Percentiles rank a stretch among this genome's conserved stretches.
Conservation (phyloP, 2,888 invertebrate species). For the Calliscelio sp. region DNA sequence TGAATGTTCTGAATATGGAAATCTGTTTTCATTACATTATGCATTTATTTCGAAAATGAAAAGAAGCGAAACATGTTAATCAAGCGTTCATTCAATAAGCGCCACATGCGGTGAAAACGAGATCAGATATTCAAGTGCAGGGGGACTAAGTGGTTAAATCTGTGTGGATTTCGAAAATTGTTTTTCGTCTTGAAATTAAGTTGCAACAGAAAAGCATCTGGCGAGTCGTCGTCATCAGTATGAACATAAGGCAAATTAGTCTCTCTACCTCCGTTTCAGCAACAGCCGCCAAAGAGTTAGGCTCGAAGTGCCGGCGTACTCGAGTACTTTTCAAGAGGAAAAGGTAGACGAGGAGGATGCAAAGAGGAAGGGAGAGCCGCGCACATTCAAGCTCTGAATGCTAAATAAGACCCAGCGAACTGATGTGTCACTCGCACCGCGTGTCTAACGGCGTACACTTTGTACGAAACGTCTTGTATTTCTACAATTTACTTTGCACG, state of each 20-base stretch:
- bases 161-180: constrained; percentile 48
- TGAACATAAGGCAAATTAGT: constrained; percentile 66
- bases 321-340: constrained; percentile 56
- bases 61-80: constrained; percentile 38
- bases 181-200: constrained; percentile 60
- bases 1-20: no score
- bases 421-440: constrained; percentile 64
- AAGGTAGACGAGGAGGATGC: constrained; percentile 43
- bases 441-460: constrained; percentile 62
- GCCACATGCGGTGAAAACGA: constrained; percentile 23
- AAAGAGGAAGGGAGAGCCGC: constrained; percentile 27
- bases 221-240: constrained; percentile 55
- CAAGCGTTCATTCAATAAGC: constrained; percentile 40
- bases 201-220: constrained; percentile 61
- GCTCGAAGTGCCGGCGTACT: constrained; percentile 57
- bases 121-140: constrained; percentile 44
- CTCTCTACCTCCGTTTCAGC: constrained; percentile 38
- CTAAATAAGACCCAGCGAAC: constrained; percentile 64
- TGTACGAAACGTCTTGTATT: constrained; percentile 60
- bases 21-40: no score
- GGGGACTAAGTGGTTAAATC: constrained; percentile 50
- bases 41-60: no score
- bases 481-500: constrained; percentile 53
- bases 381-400: constrained; percentile 59
- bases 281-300: constrained; percentile 68